Conservation (phyloP, 2,888 invertebrate genomes). For the Thumatha senex region DNA sequence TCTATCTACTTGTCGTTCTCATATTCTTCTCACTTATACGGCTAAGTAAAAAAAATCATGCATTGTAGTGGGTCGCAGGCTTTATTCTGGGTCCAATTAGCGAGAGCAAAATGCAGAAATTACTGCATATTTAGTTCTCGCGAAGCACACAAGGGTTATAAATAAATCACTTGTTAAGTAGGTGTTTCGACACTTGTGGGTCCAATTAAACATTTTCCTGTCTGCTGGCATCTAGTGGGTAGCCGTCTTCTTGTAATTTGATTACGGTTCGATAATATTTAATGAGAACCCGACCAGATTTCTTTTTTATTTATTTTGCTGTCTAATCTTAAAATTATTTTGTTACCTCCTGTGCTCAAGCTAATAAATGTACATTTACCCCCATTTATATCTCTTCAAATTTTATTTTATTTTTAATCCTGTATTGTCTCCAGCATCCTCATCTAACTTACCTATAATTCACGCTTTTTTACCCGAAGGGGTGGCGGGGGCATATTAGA, state of each 20-base stretch:
- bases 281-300: not conserved
- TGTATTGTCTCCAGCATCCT: too few relatives aligned
- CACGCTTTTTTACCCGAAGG: too few relatives aligned
- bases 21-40: too few relatives aligned
- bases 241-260: not conserved
- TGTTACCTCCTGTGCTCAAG: too few relatives aligned
- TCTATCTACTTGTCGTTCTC: too few relatives aligned
- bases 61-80: not conserved
- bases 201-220: conserved; percentile 22
- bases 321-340: not conserved
- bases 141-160: conserved; percentile 16
- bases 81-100: conserved; percentile 8
- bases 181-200: conserved; percentile 18
- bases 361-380: too few relatives aligned
- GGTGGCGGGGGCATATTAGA: too few relatives aligned
- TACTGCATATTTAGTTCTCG: conserved; percentile 20
- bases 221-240: not conserved
- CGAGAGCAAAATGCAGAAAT: conserved; percentile 13
- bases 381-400: too few relatives aligned
- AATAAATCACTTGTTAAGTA: conserved; percentile 18
- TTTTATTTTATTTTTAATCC: too few relatives aligned
- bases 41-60: too few relatives aligned
- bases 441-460: too few relatives aligned
- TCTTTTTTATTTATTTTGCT: not conserved
- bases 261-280: not conserved